A percentile compares a stretch with the other conserved stretches of the same genome.
Evolutionary conservation across 2,113 vertebrate genomes (phyloP).

Genomic region (Irena cyanogastra): DNA sequence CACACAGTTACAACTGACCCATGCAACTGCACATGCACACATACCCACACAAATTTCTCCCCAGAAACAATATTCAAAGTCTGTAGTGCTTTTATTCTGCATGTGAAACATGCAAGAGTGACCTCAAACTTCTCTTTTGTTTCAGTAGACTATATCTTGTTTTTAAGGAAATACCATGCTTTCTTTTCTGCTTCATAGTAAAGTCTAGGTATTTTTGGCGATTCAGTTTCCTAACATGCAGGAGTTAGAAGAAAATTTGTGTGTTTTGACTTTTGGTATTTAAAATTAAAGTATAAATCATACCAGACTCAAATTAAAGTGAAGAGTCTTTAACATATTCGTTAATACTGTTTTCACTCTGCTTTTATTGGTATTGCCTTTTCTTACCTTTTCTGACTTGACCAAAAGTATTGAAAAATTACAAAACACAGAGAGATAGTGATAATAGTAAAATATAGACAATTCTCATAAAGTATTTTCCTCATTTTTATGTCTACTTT

Average conservation of each 20-base stretch:
- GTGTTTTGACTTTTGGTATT: background rate
- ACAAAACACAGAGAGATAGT: background rate
- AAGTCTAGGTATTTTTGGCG: background rate
- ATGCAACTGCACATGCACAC: background rate
- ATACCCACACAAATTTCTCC: background rate
- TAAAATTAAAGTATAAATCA: background rate
- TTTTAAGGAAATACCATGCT: background rate
- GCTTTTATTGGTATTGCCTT: background rate
- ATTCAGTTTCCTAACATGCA: background rate
- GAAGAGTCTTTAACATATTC: background rate
- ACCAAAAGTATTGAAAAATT: background rate
- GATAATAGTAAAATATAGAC: background rate
- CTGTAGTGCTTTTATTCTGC: background rate
- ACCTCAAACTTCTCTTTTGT: background rate
- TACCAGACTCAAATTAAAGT: background rate
- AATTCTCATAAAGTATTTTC: background rate
- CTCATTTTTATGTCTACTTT: background rate
- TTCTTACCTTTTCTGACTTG: background rate
- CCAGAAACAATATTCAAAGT: background rate
- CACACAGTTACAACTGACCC: background rate
- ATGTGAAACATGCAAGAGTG: background rate
- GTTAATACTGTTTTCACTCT: background rate
- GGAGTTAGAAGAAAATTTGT: background rate
- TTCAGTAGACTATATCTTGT: background rate
- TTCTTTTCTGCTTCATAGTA: background rate